Conservation (phyloP, 35 echinoderm and acorn worm genomes). For the Ophiothrix spiculata region DNA sequence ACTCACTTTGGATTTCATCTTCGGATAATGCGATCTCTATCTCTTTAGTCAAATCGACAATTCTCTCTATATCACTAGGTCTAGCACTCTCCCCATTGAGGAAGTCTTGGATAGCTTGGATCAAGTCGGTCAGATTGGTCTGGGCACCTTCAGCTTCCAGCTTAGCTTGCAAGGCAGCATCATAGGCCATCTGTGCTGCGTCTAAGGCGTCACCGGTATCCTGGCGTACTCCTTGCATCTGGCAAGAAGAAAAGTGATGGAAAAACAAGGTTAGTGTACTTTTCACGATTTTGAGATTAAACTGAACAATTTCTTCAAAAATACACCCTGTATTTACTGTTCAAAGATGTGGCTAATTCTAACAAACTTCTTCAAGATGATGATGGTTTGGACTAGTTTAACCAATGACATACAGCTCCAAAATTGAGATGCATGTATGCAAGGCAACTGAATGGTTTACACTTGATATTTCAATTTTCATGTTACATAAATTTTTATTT, state of each 20-base stretch:
- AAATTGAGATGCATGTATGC: too few species aligned
- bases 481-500: too few species aligned
- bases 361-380: background rate
- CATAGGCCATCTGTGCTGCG: conserved; percentile 71
- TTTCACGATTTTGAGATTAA: background rate
- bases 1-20: conserved; percentile 71
- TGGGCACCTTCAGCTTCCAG: conserved; percentile 72
- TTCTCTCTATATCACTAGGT: conserved; percentile 48
- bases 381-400: background rate
- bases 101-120: conserved; percentile 84
- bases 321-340: background rate
- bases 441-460: too few species aligned
- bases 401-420: too few species aligned
- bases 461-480: too few species aligned
- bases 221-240: conserved; percentile 59
- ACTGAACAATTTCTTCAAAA: background rate
- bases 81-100: conserved; percentile 41
- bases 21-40: conserved; percentile 81
- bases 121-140: conserved; percentile 75
- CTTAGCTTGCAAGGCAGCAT: conserved; percentile 66
- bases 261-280: background rate
- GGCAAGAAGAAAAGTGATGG: background rate
- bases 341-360: background rate
- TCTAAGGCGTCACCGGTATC: conserved; percentile 59
- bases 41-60: conserved; percentile 49